Conservation (phyloP, 2,113 vertebrate genomes). For the Tachycineta bicolor region DNA sequence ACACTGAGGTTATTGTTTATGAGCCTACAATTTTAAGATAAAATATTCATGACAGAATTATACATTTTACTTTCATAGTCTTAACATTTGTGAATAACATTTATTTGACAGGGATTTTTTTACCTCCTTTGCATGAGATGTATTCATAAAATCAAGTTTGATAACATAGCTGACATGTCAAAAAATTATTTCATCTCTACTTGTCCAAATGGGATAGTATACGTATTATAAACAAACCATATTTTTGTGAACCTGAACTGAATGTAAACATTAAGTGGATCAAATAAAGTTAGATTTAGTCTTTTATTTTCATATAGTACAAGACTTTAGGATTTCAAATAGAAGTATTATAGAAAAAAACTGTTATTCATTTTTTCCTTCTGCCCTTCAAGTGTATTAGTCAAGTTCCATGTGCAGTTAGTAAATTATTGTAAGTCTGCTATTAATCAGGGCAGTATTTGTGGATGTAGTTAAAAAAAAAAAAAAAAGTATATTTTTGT, state of each 20-base stretch:
- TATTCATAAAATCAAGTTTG: conserved; percentile 27
- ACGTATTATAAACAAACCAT: conserved; percentile 48
- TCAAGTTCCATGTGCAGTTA: conserved; percentile 59
- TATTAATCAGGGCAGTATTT: conserved; percentile 71
- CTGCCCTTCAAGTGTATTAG: conserved; percentile 47
- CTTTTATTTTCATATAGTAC: conserved; percentile 71
- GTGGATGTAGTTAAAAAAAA: conserved; percentile 75
- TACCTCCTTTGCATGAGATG: conserved; percentile 10
- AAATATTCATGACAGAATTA: neutral
- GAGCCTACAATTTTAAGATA: neutral
- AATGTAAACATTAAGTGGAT: conserved; percentile 72
- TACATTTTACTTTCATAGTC: conserved; percentile 41
- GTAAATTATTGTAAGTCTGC: conserved; percentile 68
- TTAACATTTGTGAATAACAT: conserved; percentile 17
- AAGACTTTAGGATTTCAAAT: conserved; percentile 53
- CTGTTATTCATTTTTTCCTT: conserved; percentile 39
- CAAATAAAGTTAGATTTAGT: conserved; percentile 47
- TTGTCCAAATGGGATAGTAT: conserved; percentile 16
- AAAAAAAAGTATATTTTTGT: conserved; percentile 84
- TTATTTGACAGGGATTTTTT: conserved; percentile 13
- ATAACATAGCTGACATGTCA: conserved; percentile 18
- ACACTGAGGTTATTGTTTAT: conserved; percentile 11
- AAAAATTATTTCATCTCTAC: conserved; percentile 38
- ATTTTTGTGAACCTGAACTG: conserved; percentile 63
- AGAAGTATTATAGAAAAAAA: conserved; percentile 23